phyloP scores from a whole-genome alignment of 2,888 invertebrate genomes.

The Drosophila tripunctata region DNA sequence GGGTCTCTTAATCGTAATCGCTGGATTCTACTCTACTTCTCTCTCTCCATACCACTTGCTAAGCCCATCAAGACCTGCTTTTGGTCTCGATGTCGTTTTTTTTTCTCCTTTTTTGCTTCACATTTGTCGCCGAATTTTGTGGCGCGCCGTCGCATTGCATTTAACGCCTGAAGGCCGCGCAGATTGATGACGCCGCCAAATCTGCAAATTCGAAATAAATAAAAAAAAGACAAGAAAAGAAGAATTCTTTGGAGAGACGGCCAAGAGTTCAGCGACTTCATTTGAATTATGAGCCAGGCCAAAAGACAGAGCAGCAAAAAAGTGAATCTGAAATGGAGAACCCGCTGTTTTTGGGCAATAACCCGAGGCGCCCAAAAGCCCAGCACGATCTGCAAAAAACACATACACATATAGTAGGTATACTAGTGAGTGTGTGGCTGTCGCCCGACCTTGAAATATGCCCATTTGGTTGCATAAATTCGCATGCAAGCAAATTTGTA shows the following conservation, averaged over 20 bases:
- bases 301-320: slow-evolving; percentile 58
- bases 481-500: slow-evolving; percentile 37
- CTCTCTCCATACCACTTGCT: neutral
- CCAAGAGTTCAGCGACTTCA: slow-evolving; percentile 64
- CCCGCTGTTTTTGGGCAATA: slow-evolving; percentile 57
- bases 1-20: slow-evolving; percentile 67
- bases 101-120: slow-evolving; percentile 32
- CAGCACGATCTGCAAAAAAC: slow-evolving; percentile 20
- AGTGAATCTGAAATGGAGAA: slow-evolving; percentile 80
- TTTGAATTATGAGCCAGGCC: slow-evolving; percentile 65
- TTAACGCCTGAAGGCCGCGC: slow-evolving; percentile 78
- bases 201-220: slow-evolving; percentile 56
- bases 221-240: slow-evolving; percentile 23
- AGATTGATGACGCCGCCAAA: slow-evolving; percentile 77
- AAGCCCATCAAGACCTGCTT: slow-evolving; percentile 1
- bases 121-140: slow-evolving; percentile 66
- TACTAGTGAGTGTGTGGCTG: slow-evolving; percentile 26
- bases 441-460: slow-evolving; percentile 81
- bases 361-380: slow-evolving; percentile 44
- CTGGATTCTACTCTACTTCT: slow-evolving; percentile 15
- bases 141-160: slow-evolving; percentile 65
- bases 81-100: too few species aligned
- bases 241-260: slow-evolving; percentile 53
- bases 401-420: slow-evolving; percentile 3
- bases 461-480: slow-evolving; percentile 78